Conservation (phyloP, 2,113 vertebrate species). For the Ramphastos sulfuratus region DNA sequence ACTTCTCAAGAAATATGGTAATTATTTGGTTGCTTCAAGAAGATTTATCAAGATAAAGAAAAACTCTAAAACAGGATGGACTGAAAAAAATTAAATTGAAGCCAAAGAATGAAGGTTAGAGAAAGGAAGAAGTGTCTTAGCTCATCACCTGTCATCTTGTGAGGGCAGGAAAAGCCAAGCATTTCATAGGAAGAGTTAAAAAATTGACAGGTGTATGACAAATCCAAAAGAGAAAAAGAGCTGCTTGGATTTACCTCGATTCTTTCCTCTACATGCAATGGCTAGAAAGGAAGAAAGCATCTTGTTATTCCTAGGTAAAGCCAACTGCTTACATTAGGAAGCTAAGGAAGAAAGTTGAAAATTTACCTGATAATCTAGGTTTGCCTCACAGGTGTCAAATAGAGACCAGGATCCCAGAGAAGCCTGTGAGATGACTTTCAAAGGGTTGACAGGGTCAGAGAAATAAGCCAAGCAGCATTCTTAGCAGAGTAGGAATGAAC, state of each 20-base stretch:
- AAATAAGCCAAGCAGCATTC: conserved; percentile 4
- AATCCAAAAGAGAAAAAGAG: neutral
- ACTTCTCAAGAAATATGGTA: neutral
- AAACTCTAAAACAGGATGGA: neutral
- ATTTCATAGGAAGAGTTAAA: neutral
- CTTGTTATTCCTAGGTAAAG: neutral
- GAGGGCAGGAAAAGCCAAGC: neutral
- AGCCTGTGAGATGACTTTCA: neutral
- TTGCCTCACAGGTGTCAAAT: neutral
- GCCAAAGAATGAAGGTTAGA: neutral
- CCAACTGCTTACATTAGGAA: neutral
- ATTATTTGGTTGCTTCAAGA: neutral
- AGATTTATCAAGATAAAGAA: neutral
- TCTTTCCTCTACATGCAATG: neutral
- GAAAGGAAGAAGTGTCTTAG: neutral
- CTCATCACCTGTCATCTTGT: neutral
- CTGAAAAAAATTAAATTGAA: neutral
- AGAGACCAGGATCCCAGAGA: neutral
- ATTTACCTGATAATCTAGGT: neutral
- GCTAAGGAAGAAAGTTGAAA: neutral
- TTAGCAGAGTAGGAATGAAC: neutral
- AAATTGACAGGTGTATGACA: neutral
- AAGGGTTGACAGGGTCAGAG: conserved; percentile 24
- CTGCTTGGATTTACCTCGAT: neutral
- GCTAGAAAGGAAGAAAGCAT: neutral